Conservation (phyloP, 2,113 vertebrate species). For the Scartelaos histophorus region DNA sequence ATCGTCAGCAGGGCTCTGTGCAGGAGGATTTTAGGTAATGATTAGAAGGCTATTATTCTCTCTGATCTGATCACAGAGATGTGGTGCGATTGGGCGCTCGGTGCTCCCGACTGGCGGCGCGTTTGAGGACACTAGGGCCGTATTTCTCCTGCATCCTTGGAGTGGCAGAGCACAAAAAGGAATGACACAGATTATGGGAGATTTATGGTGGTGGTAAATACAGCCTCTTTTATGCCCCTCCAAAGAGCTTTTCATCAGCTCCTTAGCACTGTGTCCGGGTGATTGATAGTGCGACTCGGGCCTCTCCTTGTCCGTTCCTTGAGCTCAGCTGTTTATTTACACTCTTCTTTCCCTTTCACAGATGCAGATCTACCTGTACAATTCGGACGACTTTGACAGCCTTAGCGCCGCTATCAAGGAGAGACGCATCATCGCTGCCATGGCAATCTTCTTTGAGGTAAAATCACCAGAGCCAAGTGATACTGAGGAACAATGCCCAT, state of each 20-base stretch:
- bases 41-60: conserved; percentile 61
- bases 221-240: conserved; percentile 68
- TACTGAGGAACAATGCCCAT: not conserved
- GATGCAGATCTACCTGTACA: conserved; percentile 99
- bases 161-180: conserved; percentile 69
- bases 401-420: conserved; percentile 90
- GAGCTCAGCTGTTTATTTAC: conserved; percentile 61
- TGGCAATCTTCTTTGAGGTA: conserved; percentile 98
- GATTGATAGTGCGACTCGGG: conserved; percentile 57
- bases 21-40: conserved; percentile 54
- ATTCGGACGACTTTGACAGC: conserved; percentile 97
- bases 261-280: conserved; percentile 57
- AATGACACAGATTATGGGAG: conserved; percentile 72
- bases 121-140: conserved; percentile 50
- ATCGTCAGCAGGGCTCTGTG: conserved; percentile 37
- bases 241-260: conserved; percentile 71
- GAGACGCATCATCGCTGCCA: conserved; percentile 90
- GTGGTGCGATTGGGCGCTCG: conserved; percentile 14
- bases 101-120: conserved; percentile 18
- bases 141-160: conserved; percentile 59
- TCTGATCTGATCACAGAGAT: conserved; percentile 53
- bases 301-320: conserved; percentile 65
- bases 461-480: conserved; percentile 28
- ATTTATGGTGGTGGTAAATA: conserved; percentile 74
- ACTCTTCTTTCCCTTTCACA: conserved; percentile 71